These are phyloP conservation scores for Zosterops lateralis DNA, from an alignment of 2,113 vertebrate species.

Conservation along the genomic window DNA sequence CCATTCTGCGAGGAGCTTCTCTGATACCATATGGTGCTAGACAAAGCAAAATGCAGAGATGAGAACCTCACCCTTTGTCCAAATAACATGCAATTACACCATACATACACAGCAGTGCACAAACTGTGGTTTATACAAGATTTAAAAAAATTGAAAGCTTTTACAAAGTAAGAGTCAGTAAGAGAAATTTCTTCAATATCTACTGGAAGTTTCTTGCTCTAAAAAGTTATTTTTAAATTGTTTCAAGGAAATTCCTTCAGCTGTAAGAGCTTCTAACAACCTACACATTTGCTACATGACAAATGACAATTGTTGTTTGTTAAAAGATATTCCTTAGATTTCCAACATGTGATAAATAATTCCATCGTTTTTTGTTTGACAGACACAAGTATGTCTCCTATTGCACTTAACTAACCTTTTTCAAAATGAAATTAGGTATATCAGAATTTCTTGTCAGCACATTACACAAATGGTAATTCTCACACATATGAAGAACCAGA, in stretches of 20 bases:
- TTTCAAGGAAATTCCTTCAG: not conserved
- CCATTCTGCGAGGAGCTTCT: conserved; percentile 92
- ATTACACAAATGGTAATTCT: not conserved
- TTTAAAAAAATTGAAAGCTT: not conserved
- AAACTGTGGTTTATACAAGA: not conserved
- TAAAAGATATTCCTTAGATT: not conserved
- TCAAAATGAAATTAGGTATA: not conserved
- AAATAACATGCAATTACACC: not conserved
- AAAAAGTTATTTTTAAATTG: not conserved
- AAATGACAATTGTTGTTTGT: not conserved
- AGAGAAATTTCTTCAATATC: not conserved
- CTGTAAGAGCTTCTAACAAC: not conserved
- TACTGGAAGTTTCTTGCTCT: not conserved
- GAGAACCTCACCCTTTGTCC: not conserved
- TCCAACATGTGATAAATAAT: not conserved
- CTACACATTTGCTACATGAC: rapidly evolving
- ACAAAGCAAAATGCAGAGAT: not conserved
- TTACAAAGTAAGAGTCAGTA: not conserved
- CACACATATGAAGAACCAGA: not conserved
- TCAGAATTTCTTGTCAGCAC: not conserved
- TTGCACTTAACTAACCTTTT: not conserved
- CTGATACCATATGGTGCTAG: conserved; percentile 95
- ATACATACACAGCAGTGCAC: not conserved
- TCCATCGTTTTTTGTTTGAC: not conserved
- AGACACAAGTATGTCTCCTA: not conserved